Conservation (phyloP, 2,797 vertebrate species). For the Okamejei kenojei region DNA sequence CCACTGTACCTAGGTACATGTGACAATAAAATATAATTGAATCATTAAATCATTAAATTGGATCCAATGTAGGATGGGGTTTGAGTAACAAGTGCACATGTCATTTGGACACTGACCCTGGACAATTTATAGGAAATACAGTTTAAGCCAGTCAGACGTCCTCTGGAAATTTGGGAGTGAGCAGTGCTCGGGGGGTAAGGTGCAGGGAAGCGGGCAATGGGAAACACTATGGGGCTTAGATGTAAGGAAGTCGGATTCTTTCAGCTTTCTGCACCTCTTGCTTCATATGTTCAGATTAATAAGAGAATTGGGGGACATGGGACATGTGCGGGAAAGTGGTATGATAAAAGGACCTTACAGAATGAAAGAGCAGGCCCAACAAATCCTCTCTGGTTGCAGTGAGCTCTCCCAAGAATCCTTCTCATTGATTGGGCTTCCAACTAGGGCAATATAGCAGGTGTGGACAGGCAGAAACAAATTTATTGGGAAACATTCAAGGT, state of each 20-base stretch:
- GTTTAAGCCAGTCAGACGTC: background rate
- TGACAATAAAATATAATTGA: no score
- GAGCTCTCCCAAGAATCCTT: background rate
- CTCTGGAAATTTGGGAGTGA: background rate
- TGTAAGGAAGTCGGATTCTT: no score
- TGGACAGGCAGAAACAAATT: background rate
- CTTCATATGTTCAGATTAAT: no score
- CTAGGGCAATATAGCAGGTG: background rate
- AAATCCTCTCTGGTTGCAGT: background rate
- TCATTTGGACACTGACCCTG: background rate
- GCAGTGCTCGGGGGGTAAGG: background rate
- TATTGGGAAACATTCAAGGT: background rate
- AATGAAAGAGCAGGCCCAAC: background rate
- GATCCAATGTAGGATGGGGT: background rate
- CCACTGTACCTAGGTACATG: no score
- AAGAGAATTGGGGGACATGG: no score
- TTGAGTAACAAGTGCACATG: no score
- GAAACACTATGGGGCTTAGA: no score
- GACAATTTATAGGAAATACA: background rate
- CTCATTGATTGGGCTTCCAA: background rate
- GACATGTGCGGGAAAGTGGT: no score
- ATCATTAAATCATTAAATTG: no score
- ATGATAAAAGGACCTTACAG: no score
- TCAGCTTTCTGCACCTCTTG: no score
- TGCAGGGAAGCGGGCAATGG: no score